Evolutionary conservation across 2,888 invertebrate genomes (phyloP), one percentile per base, ranked within the genome.

Genomic region (Aphelenchoides bicaudatus): DNA sequence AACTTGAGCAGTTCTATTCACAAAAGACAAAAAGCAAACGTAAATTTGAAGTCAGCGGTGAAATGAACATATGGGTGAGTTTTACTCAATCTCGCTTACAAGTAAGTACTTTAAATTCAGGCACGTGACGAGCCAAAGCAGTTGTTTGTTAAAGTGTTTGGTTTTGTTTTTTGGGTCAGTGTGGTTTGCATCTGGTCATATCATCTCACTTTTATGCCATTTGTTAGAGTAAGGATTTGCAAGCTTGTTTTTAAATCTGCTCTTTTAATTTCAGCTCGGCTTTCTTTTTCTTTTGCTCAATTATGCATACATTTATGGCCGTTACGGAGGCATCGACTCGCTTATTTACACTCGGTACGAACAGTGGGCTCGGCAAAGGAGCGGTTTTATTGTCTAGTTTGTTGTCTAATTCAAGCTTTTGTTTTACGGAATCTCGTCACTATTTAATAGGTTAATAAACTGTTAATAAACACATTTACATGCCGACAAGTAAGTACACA

Each of bases 261-360:
- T n/a, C 27, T 1, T 27, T 10, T 37, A 13, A 19, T 46, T 70
- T 67, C 63, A 75, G 75, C 39, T 67, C 27, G 70, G 70, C 4
- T 66, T 74, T 51, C 28, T 59, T 5, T 76, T 72, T 54, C 68
- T 73, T 37, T 53, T 75, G 43, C 47, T 74, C 27, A 61, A 59
- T 43, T 72, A 70, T 51, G 31, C 61, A n/a, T 61, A 67, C 54
- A 60, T 75, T 23, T 66, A 64, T 39, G 68, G 60, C 48, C 25
- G 62, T 23, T 73, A 73, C 60, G 76, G 76, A 37, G 74, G 75
- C 31, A 73, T 76, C 59, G 76, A 76, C 59, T 62, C 67, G 19
- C 64, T 68, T 34, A 65, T 74, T 13, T 64, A 66, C 27, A 28
- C 29, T 13, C 58, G 52, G 21, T 75, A 70, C 70, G 65, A 62